A percentile compares a stretch with the other conserved stretches of the same genome.
Conservation (phyloP, 2,113 vertebrate genomes). For the Sakesphorus luctuosus region DNA sequence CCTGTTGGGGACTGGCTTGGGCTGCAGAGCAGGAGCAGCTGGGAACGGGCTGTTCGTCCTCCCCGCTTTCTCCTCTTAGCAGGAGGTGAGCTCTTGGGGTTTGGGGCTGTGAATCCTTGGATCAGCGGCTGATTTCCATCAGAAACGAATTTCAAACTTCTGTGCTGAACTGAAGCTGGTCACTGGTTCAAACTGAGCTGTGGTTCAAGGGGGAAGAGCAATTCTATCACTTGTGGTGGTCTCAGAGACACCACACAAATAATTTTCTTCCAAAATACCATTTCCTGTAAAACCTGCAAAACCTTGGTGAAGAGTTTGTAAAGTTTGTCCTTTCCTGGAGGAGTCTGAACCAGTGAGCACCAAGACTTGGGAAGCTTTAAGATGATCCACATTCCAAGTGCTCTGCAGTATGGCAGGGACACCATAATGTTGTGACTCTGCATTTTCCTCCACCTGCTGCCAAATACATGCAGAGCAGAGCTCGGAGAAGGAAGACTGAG, state of each 20-base stretch:
- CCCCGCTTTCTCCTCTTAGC: background rate
- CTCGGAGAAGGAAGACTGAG: conserved; percentile 25
- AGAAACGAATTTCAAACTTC: background rate
- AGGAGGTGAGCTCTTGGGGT: background rate
- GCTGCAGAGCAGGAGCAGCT: background rate
- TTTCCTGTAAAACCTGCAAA: background rate
- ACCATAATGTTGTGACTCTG: conserved; percentile 61
- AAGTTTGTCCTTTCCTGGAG: background rate
- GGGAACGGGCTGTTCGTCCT: background rate
- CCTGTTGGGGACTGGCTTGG: background rate
- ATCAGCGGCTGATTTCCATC: background rate
- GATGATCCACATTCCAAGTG: background rate
- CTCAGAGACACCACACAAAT: background rate
- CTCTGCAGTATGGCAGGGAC: background rate
- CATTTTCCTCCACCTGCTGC: conserved; percentile 53
- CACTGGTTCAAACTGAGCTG: accelerated
- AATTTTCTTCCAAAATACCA: background rate
- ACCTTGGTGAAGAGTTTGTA: background rate
- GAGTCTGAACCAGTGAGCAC: background rate
- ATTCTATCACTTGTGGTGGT: background rate
- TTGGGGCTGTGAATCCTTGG: background rate
- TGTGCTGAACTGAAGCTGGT: background rate
- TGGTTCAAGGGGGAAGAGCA: background rate
- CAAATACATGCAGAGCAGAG: background rate
- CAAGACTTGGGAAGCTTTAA: background rate